These are phyloP conservation scores for Centropus bengalensis DNA, from an alignment of 2,113 vertebrate species.

Conservation along the genomic window DNA sequence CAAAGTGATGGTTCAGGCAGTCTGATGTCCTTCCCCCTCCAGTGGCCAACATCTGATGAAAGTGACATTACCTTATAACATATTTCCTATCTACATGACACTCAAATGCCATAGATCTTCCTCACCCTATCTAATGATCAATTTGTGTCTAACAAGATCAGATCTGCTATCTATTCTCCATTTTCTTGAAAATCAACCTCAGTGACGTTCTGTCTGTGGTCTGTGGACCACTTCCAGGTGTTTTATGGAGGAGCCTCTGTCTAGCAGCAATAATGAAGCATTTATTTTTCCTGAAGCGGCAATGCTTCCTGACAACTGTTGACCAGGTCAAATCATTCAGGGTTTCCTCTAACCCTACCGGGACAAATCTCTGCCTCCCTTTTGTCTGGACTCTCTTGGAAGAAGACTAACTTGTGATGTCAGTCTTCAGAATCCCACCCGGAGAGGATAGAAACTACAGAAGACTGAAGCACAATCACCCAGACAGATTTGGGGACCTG, in stretches of 20 bases:
- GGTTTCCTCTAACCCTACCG: not conserved
- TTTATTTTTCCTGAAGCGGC: conserved; percentile 21
- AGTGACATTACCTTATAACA: not conserved
- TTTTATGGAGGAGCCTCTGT: conserved; percentile 52
- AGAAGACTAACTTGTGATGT: not conserved
- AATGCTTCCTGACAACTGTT: conserved; percentile 33
- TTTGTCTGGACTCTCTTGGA: conserved; percentile 14
- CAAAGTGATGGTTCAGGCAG: not conserved
- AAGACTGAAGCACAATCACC: not conserved
- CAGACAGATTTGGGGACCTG: fast-evolving
- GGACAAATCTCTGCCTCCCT: conserved; percentile 17
- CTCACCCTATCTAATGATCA: not conserved
- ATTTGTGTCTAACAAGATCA: conserved; percentile 24
- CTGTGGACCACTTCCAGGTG: conserved; percentile 51
- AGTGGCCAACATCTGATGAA: not conserved
- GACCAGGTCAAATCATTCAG: conserved; percentile 38
- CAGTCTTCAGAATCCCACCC: not conserved
- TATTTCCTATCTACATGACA: not conserved
- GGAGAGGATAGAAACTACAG: not conserved
- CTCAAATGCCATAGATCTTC: not conserved
- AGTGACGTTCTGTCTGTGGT: conserved; percentile 37
- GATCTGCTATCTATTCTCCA: not conserved
- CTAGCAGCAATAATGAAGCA: conserved; percentile 42
- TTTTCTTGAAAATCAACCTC: not conserved
- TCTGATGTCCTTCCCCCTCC: not conserved